Conservation (phyloP, 2,797 vertebrate species). For the Cetoscarus ocellatus region DNA sequence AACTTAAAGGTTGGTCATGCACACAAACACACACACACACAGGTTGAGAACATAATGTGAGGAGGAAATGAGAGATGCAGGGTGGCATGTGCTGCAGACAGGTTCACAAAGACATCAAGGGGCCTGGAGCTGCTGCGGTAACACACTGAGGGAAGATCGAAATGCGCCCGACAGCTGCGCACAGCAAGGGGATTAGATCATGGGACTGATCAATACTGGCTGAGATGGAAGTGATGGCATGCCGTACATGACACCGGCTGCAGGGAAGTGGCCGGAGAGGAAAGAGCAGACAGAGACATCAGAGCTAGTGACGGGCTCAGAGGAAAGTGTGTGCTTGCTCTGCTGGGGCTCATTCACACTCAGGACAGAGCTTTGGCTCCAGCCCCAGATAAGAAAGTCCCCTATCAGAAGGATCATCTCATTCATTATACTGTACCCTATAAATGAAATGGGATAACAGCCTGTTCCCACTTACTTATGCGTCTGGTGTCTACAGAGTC, state of each 20-base stretch:
- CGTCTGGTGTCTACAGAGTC: no score
- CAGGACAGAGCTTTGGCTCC: slow-evolving; percentile 43
- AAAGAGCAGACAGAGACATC: slow-evolving; percentile 53
- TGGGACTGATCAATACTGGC: slow-evolving; percentile 67
- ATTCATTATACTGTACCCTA: slow-evolving; percentile 54
- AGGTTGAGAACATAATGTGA: slow-evolving; percentile 21
- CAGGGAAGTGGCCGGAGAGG: slow-evolving; percentile 22
- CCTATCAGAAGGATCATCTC: slow-evolving; percentile 51
- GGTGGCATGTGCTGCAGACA: slow-evolving; percentile 33
- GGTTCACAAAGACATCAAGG: slow-evolving; percentile 76
- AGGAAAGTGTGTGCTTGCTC: slow-evolving; percentile 40
- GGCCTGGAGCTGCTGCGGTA: slow-evolving; percentile 42
- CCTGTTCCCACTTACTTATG: no score
- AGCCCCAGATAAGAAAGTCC: slow-evolving; percentile 30
- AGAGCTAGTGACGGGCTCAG: slow-evolving; percentile 48
- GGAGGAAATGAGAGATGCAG: slow-evolving; percentile 46
- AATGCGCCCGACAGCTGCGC: slow-evolving; percentile 48
- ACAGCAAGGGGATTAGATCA: slow-evolving; percentile 73
- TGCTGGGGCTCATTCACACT: slow-evolving; percentile 50
- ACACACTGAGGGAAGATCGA: slow-evolving; percentile 62
- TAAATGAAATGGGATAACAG: slow-evolving; percentile 51
- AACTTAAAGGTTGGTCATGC: slow-evolving; percentile 25
- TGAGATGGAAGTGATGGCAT: slow-evolving; percentile 56
- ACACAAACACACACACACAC: slow-evolving; percentile 24
- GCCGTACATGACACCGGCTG: slow-evolving; percentile 47